These are phyloP conservation scores for Gallirallus australis DNA, from an alignment of 2,797 vertebrate species.

Conservation along the genomic window DNA sequence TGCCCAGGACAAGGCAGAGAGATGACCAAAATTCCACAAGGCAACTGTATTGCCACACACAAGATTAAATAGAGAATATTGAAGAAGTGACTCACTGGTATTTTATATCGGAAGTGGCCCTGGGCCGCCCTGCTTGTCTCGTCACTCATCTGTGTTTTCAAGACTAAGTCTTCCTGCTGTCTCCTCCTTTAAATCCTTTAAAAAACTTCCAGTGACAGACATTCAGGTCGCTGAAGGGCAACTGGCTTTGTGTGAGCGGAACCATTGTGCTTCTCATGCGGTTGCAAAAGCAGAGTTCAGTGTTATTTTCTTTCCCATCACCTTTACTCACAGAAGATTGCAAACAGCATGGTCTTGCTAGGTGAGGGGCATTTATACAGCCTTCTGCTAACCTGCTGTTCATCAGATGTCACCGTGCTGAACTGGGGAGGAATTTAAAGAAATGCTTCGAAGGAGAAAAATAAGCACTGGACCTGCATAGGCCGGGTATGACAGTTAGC, in stretches of 20 bases:
- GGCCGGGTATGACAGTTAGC: rapidly evolving
- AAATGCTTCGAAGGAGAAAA: not conserved
- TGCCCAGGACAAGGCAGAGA: rapidly evolving
- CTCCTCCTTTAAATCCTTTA: not conserved
- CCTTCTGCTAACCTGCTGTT: not conserved
- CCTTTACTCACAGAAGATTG: not conserved
- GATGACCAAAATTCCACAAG: not conserved
- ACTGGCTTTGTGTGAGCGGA: not conserved
- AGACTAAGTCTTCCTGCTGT: not conserved
- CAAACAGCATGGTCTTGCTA: not conserved
- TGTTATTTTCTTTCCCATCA: not conserved
- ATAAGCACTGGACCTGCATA: not conserved
- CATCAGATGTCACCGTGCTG: not conserved
- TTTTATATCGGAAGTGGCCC: not conserved
- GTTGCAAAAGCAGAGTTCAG: not conserved
- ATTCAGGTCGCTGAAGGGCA: not conserved
- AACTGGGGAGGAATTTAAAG: not conserved
- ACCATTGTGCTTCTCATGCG: not conserved
- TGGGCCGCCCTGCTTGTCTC: not conserved
- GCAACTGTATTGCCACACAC: not conserved
- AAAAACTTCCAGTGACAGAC: not conserved
- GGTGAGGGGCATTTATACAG: not conserved
- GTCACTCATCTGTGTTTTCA: not conserved
- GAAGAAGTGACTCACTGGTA: not conserved
- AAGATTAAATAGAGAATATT: not conserved